Evolutionary conservation across 2,113 vertebrate species (phyloP).

Genomic region (Ictalurus furcatus): DNA sequence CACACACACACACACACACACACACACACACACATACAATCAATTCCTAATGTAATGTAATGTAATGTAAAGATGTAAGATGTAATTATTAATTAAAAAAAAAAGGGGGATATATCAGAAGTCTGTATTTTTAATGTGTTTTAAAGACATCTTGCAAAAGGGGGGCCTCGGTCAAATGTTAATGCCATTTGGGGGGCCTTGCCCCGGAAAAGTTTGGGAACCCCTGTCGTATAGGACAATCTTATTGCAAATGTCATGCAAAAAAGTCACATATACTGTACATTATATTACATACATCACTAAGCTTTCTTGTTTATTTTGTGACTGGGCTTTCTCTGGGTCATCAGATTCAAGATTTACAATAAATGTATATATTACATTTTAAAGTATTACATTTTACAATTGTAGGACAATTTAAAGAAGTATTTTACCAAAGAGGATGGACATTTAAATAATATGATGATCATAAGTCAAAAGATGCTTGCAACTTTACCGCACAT

Average conservation of each 20-base stretch:
- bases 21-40: no score
- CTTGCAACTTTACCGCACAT: conserved; percentile 37
- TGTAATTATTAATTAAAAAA: no score
- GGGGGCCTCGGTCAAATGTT: no score
- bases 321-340: neutral
- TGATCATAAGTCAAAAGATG: accelerated
- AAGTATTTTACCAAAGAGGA: conserved; percentile 54
- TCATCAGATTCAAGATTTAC: neutral
- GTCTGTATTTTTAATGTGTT: no score
- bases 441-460: neutral
- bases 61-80: no score
- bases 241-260: neutral
- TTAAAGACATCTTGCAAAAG: no score
- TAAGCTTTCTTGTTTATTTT: neutral
- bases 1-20: no score
- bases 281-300: neutral
- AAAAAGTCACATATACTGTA: neutral
- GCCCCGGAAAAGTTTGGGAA: no score
- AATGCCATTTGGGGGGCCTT: no score
- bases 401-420: conserved; percentile 53
- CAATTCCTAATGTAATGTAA: no score
- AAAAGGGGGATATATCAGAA: no score
- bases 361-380: neutral
- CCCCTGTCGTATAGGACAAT: neutral
- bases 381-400: neutral